Evolutionary conservation across 2,113 vertebrate species (phyloP).

Genomic region (Grammomys surdaster): DNA sequence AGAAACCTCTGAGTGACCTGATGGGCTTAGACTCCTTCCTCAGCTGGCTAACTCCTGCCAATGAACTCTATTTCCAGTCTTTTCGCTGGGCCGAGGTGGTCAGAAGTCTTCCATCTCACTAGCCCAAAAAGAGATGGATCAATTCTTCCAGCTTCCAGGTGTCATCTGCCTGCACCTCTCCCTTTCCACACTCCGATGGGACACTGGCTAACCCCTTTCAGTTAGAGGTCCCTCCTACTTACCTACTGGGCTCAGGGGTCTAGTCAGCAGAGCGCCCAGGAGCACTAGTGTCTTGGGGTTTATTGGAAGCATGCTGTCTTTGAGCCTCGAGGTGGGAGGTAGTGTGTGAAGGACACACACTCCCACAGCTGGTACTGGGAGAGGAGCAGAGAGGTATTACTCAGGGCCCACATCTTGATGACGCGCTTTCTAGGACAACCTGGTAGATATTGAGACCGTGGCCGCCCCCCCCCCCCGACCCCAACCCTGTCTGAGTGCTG

Average conservation of each 20-base stretch:
- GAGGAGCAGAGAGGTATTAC: background rate
- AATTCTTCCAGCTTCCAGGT: background rate
- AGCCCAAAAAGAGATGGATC: accelerated
- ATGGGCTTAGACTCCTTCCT: background rate
- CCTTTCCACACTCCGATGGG: background rate
- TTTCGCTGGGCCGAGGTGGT: accelerated
- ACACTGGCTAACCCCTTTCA: background rate
- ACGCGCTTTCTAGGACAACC: background rate
- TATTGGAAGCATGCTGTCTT: constrained; percentile 41
- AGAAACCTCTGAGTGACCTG: accelerated
- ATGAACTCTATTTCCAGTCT: background rate
- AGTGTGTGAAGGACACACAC: background rate
- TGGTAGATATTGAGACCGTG: background rate
- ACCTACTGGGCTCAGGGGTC: constrained; percentile 56
- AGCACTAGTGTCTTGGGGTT: constrained; percentile 51
- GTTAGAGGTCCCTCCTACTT: constrained; percentile 24
- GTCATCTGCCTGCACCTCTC: background rate
- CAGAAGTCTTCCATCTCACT: background rate
- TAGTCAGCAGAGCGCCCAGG: constrained; percentile 71
- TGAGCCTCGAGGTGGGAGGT: background rate
- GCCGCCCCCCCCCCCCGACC: too few relatives aligned
- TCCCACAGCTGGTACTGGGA: too few relatives aligned
- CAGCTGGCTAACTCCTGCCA: accelerated
- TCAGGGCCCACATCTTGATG: accelerated
- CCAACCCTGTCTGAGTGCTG: background rate